phyloP scores from a whole-genome alignment of 2,797 vertebrate genomes.

The Thamnophis elegans region DNA sequence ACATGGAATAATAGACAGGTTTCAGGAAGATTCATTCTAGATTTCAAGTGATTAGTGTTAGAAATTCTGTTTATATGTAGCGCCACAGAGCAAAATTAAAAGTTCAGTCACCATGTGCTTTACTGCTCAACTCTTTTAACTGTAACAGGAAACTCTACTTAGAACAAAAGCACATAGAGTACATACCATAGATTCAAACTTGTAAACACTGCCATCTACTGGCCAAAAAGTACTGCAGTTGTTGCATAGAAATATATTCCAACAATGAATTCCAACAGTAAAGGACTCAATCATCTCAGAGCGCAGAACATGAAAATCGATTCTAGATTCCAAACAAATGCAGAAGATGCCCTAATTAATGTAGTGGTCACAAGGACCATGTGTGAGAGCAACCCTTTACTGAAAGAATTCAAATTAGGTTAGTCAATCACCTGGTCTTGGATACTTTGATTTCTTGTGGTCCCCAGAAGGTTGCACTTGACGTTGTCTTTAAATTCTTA shows the following conservation, averaged over 20 bases:
- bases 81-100: too few relatives aligned
- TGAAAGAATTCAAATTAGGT: neutral
- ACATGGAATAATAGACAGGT: neutral
- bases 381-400: neutral
- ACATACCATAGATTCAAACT: neutral
- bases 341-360: too few relatives aligned
- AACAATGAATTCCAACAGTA: neutral
- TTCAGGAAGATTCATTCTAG: neutral
- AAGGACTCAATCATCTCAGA: too few relatives aligned
- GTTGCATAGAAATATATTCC: neutral
- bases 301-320: too few relatives aligned
- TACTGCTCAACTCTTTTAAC: neutral
- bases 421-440: neutral
- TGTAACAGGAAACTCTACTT: neutral
- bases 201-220: neutral
- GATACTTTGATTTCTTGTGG: neutral
- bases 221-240: neutral
- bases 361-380: neutral
- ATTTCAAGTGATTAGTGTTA: neutral
- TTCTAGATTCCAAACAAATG: too few relatives aligned
- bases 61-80: neutral
- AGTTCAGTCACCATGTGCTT: neutral
- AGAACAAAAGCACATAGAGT: neutral
- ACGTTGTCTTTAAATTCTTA: neutral
- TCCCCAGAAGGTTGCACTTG: neutral